A percentile compares a stretch with the other conserved stretches of the same genome.
Evolutionary conservation across 2,113 vertebrate species (phyloP).

Genomic region (Nannospalax galili): DNA sequence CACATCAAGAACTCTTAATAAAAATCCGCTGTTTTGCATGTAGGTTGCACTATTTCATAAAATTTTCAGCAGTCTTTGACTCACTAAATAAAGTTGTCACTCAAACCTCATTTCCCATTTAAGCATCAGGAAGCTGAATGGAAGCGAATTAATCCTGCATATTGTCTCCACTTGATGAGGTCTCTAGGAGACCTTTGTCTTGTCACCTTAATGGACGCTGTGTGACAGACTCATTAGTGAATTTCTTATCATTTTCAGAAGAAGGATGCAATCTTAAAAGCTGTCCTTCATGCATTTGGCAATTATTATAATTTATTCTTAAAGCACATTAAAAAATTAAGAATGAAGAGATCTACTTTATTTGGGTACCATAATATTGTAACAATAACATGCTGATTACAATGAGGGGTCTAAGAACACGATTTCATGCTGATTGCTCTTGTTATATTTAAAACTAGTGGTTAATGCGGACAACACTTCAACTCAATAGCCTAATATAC

Average conservation of each 20-base stretch:
- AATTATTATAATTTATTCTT: conserved; percentile 89
- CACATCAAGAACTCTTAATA: conserved; percentile 81
- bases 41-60: conserved; percentile 82
- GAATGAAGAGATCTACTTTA: conserved; percentile 62
- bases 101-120: conserved; percentile 83
- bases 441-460: conserved; percentile 67
- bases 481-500: conserved; percentile 59
- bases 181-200: conserved; percentile 83
- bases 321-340: conserved; percentile 82
- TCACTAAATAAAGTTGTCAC: conserved; percentile 87
- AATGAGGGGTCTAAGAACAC: conserved; percentile 57
- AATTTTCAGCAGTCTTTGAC: conserved; percentile 82
- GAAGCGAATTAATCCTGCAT: conserved; percentile 85
- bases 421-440: conserved; percentile 71
- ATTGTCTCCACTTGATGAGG: conserved; percentile 84
- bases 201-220: conserved; percentile 84
- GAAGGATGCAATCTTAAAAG: conserved; percentile 77
- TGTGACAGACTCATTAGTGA: conserved; percentile 85
- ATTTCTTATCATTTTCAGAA: conserved; percentile 86
- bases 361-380: conserved; percentile 64
- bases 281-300: conserved; percentile 73
- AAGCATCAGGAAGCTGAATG: conserved; percentile 75
- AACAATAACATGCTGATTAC: conserved; percentile 75
- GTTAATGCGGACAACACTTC: conserved; percentile 50
- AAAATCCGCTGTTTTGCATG: conserved; percentile 78